Evolutionary conservation across 2,113 vertebrate genomes (phyloP).

Genomic region (Lates calcarifer): DNA sequence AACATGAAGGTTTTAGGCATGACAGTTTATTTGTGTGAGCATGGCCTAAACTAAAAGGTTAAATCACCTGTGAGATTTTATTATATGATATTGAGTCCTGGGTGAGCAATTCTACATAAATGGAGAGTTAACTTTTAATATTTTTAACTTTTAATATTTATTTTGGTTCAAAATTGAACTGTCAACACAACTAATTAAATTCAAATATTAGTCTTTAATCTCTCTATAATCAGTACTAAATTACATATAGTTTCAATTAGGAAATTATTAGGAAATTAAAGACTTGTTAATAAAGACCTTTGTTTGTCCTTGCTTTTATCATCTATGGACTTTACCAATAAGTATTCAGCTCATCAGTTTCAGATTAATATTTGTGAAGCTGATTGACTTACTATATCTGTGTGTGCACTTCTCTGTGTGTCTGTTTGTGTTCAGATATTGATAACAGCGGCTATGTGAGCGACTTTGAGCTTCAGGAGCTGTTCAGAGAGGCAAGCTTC

Average conservation of each 20-base stretch:
- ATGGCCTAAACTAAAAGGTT: too few species aligned
- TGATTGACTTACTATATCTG: not conserved
- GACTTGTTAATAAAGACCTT: not conserved
- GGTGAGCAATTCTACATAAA: too few species aligned
- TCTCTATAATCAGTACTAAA: not conserved
- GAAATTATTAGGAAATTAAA: not conserved
- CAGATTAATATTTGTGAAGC: conserved; percentile 14
- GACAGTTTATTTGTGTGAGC: too few species aligned
- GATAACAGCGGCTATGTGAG: conserved; percentile 97
- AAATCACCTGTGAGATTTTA: too few species aligned
- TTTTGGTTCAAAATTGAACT: not conserved
- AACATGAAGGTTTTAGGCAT: too few species aligned
- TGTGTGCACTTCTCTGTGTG: not conserved
- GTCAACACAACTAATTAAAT: conserved; percentile 2
- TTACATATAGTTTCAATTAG: not conserved
- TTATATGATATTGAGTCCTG: too few species aligned
- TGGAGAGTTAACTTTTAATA: too few species aligned
- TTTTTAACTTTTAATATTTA: too few species aligned
- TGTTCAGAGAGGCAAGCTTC: conserved; percentile 95
- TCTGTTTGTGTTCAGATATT: conserved; percentile 85
- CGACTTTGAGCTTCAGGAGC: conserved; percentile 96
- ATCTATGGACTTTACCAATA: not conserved
- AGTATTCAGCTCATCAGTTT: not conserved
- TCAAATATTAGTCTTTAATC: not conserved
- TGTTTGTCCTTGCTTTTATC: conserved; percentile 3